Conservation (phyloP, 2,113 vertebrate species). For the Megaleporinus macrocephalus region DNA sequence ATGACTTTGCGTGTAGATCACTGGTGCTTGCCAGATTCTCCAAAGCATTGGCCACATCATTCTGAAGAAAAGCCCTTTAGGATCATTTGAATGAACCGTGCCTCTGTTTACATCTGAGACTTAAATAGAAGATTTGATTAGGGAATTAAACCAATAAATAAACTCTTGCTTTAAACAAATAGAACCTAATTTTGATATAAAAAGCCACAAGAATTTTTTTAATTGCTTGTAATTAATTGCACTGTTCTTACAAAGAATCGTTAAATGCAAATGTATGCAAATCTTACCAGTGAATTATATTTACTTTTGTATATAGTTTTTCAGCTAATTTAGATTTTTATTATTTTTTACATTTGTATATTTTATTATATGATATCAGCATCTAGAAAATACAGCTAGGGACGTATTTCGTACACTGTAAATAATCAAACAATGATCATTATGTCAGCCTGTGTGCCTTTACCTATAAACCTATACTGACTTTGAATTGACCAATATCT, state of each 20-base stretch:
- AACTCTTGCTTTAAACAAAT: background rate
- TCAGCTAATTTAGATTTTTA: conserved; percentile 23
- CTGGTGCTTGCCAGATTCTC: background rate
- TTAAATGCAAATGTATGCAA: conserved; percentile 30
- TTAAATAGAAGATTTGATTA: background rate
- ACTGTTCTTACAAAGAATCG: conserved; percentile 31
- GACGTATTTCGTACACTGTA: background rate
- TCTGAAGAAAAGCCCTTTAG: background rate
- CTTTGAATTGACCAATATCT: background rate
- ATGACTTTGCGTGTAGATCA: background rate
- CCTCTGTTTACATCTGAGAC: background rate
- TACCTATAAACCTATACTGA: conserved; percentile 12
- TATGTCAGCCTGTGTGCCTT: conserved; percentile 36
- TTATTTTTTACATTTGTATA: conserved; percentile 1
- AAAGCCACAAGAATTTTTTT: conserved; percentile 17
- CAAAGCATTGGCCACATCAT: conserved; percentile 1
- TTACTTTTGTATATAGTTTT: conserved; percentile 34
- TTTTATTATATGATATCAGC: background rate
- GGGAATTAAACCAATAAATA: background rate
- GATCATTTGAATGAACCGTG: background rate
- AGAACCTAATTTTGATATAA: background rate
- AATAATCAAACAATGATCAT: conserved; percentile 10
- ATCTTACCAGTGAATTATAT: conserved; percentile 38
- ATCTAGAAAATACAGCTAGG: conserved; percentile 21
- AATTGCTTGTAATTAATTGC: conserved; percentile 34